These are phyloP conservation scores for Felis chaus DNA, from an alignment of 2,113 vertebrate species.

Conservation along the genomic window DNA sequence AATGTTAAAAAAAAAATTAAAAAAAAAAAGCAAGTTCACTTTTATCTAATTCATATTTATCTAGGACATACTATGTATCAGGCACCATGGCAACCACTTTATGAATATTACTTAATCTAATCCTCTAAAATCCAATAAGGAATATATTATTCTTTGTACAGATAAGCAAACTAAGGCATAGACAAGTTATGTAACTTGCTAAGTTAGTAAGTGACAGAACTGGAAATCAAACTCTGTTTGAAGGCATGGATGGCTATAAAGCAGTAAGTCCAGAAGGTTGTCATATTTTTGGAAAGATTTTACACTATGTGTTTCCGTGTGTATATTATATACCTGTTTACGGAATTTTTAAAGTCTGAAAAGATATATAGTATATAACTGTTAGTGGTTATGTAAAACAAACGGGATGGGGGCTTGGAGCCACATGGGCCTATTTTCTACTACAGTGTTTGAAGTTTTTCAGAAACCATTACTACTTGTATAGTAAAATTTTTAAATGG, in stretches of 20 bases:
- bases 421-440: background rate
- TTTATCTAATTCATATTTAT: background rate
- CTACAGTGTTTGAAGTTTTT: background rate
- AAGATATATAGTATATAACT: background rate
- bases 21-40: background rate
- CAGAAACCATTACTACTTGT: constrained; percentile 12
- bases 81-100: background rate
- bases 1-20: no score
- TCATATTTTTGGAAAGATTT: constrained; percentile 23
- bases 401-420: background rate
- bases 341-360: background rate
- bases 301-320: background rate
- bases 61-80: background rate
- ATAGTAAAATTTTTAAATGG: constrained; percentile 29
- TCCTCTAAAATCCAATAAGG: background rate
- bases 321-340: background rate
- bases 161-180: background rate
- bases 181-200: background rate
- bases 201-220: background rate
- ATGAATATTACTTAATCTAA: background rate
- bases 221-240: background rate
- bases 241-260: background rate
- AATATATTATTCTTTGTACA: background rate
- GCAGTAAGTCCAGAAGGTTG: background rate
- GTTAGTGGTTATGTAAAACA: background rate